phyloP scores from a whole-genome alignment of 2,888 invertebrate genomes.

The Scrobipalpa costella region DNA sequence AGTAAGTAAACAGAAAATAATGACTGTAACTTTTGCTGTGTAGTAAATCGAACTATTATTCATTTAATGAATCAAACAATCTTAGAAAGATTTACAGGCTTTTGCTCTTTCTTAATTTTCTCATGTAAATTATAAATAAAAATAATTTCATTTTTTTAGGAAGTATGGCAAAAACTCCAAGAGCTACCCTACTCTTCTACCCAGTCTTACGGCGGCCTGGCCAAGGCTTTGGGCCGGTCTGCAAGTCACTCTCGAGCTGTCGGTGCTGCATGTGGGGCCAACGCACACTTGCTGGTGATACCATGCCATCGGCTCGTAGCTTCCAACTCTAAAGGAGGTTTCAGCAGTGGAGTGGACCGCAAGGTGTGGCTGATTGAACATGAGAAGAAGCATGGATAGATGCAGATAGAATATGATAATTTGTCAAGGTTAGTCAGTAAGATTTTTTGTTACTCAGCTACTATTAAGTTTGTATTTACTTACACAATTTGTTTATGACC shows the following conservation, averaged over 20 bases:
- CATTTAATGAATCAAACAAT: too few relatives aligned
- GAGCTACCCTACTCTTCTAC: conserved; percentile 65
- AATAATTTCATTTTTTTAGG: conserved; percentile 44
- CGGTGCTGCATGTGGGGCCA: conserved; percentile 70
- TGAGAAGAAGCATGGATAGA: conserved; percentile 53
- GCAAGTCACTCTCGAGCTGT: conserved; percentile 65
- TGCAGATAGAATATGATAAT: not conserved
- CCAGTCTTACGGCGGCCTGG: conserved; percentile 64
- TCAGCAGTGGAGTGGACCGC: conserved; percentile 75
- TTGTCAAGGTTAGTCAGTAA: conserved; percentile 4
- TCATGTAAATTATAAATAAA: not conserved
- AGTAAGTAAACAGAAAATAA: conserved; percentile 42
- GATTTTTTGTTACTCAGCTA: not conserved
- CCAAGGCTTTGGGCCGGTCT: conserved; percentile 58
- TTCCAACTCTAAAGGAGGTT: conserved; percentile 68
- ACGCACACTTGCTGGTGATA: conserved; percentile 60
- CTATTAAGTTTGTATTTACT: too few relatives aligned
- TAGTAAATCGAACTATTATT: too few relatives aligned
- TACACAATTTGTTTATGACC: too few relatives aligned
- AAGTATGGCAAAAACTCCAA: conserved; percentile 64
- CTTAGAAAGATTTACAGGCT: too few relatives aligned
- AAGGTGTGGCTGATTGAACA: conserved; percentile 76
- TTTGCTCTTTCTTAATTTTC: conserved; percentile 11
- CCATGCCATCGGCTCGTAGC: conserved; percentile 71
- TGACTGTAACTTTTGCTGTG: too few relatives aligned